Conservation (phyloP, 1,140 invertebrate species). For the Laupala kohalensis region DNA sequence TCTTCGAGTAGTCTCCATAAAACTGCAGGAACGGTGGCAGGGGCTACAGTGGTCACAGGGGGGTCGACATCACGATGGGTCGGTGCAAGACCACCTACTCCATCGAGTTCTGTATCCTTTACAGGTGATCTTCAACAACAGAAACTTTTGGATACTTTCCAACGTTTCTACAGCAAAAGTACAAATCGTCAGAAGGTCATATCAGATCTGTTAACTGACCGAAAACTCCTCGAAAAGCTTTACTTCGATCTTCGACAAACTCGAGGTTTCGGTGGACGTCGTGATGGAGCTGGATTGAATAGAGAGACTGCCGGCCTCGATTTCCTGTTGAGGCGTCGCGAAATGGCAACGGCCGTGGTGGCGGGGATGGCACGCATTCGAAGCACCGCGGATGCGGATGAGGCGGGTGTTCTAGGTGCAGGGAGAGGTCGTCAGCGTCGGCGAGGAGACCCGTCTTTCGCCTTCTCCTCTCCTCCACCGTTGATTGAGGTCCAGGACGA, state of each 20-base stretch:
- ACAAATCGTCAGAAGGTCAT: slow-evolving; percentile 50
- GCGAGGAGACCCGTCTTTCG: not conserved
- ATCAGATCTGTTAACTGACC: slow-evolving; percentile 52
- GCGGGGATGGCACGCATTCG: slow-evolving; percentile 21
- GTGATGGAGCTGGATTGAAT: not conserved
- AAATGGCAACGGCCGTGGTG: not conserved
- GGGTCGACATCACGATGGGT: not conserved
- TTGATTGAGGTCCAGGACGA: slow-evolving; percentile 48
- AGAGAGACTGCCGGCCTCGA: slow-evolving; percentile 18
- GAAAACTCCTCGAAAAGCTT: slow-evolving; percentile 52
- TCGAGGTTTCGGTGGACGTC: slow-evolving; percentile 42
- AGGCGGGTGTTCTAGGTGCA: slow-evolving; percentile 17
- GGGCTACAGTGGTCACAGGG: not conserved
- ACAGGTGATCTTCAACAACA: slow-evolving; percentile 33
- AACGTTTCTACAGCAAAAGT: slow-evolving; percentile 49
- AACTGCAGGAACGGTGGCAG: not conserved
- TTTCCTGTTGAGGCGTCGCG: not conserved
- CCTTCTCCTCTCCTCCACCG: slow-evolving; percentile 38
- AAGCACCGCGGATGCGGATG: not conserved
- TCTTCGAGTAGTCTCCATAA: no score
- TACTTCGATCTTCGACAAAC: slow-evolving; percentile 57
- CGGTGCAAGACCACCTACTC: slow-evolving; percentile 14
- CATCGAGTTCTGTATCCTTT: slow-evolving; percentile 21
- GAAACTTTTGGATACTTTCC: slow-evolving; percentile 42
- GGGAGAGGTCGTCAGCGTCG: slow-evolving; percentile 16